A percentile compares a stretch with the other conserved stretches of the same genome.
Conservation (phyloP, 2,888 invertebrate genomes). For the Xanthorhoe spadicearia region DNA sequence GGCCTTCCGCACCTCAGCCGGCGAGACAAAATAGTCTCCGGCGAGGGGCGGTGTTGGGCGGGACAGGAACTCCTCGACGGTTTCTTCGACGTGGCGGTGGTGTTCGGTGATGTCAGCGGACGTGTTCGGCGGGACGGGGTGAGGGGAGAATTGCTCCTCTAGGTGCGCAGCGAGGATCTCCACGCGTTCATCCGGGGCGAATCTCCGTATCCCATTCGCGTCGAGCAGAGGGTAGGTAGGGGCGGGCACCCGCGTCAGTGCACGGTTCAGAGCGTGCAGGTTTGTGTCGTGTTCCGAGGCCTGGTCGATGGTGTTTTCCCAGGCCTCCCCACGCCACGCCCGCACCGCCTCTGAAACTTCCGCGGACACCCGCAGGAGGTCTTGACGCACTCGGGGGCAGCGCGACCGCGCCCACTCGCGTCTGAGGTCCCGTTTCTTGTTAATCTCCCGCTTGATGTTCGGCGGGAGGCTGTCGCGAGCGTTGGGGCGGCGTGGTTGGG, state of each 20-base stretch:
- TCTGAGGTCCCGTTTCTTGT: neutral
- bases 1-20: conserved; percentile 9
- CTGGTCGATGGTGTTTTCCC: neutral
- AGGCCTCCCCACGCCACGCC: neutral
- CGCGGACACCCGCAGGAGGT: neutral
- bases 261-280: neutral
- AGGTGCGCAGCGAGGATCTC: conserved; percentile 4
- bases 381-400: neutral
- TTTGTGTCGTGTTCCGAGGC: neutral
- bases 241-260: neutral
- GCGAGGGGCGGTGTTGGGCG: neutral
- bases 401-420: neutral
- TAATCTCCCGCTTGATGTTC: neutral
- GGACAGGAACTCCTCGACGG: too few relatives aligned
- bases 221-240: neutral
- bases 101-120: too few relatives aligned
- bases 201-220: neutral
- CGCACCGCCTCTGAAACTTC: neutral
- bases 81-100: too few relatives aligned
- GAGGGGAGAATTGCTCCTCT: neutral
- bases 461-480: neutral
- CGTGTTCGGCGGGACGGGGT: too few relatives aligned
- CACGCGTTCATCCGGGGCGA: neutral
- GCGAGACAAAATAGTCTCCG: conserved; percentile 8
- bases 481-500: neutral